These are phyloP conservation scores for Hiodon alosoides DNA, from an alignment of 2,113 vertebrate genomes.

Conservation along the genomic window DNA sequence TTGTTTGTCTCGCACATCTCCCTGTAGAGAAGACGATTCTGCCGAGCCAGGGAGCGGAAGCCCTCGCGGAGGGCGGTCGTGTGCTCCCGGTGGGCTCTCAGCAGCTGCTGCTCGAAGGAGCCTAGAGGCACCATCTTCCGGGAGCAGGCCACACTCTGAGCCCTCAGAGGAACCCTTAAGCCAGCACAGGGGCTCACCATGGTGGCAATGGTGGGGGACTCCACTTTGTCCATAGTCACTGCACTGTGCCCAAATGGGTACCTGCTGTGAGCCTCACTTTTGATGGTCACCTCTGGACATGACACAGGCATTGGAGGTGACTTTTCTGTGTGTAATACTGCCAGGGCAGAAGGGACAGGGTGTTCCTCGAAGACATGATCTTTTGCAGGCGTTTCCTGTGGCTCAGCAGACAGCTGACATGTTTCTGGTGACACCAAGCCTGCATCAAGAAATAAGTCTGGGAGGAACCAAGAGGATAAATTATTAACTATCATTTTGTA, in stretches of 20 bases:
- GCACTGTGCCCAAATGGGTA: constrained; percentile 1
- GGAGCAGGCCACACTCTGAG: background rate
- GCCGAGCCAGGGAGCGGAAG: constrained; percentile 22
- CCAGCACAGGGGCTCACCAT: constrained; percentile 5
- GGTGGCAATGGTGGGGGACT: background rate
- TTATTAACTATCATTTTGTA: background rate
- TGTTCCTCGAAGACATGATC: constrained; percentile 10
- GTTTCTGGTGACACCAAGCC: constrained; percentile 9
- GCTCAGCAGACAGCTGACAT: background rate
- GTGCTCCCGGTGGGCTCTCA: constrained; percentile 20
- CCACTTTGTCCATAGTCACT: background rate
- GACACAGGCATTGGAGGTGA: background rate
- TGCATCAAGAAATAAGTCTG: constrained; percentile 18
- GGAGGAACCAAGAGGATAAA: background rate
- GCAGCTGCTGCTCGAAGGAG: constrained; percentile 27
- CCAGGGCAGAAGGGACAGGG: background rate
- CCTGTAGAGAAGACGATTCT: constrained; percentile 28
- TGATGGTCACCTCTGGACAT: constrained; percentile 1
- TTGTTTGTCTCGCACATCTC: constrained; percentile 30
- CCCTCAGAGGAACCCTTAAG: background rate
- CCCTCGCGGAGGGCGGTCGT: constrained; percentile 18
- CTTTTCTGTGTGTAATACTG: background rate
- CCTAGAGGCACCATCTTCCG: background rate
- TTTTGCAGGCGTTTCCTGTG: background rate
- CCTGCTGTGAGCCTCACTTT: constrained; percentile 10